phyloP scores from a whole-genome alignment of 2,113 vertebrate species.

The Puffinus mauretanicus region DNA sequence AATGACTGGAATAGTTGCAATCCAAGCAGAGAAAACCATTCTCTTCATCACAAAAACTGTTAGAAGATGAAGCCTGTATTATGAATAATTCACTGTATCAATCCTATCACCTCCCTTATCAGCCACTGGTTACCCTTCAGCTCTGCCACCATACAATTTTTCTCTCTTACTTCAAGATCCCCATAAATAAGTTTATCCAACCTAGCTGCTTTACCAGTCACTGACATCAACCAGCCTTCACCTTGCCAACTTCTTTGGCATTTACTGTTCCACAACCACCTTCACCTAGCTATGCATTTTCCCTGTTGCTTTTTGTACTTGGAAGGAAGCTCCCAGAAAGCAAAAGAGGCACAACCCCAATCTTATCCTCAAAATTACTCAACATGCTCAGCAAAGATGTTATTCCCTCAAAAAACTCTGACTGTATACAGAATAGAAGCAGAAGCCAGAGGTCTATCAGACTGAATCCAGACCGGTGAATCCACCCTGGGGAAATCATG shows the following conservation, averaged over 20 bases:
- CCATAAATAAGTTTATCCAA: neutral
- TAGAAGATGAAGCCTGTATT: too few relatives aligned
- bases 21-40: neutral
- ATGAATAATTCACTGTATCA: neutral
- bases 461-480: neutral
- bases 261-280: neutral
- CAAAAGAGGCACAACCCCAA: neutral
- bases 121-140: neutral
- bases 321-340: neutral
- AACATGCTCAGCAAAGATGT: neutral
- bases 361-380: neutral
- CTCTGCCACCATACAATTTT: neutral
- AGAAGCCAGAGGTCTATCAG: neutral
- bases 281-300: neutral
- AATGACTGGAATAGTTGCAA: neutral
- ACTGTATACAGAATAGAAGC: neutral
- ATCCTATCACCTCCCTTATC: neutral
- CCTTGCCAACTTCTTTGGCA: neutral
- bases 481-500: neutral
- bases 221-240: neutral
- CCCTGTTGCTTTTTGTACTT: neutral
- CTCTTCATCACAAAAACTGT: neutral
- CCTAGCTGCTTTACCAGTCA: neutral
- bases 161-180: neutral
- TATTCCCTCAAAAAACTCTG: neutral